Evolutionary conservation across 2,797 vertebrate species (phyloP), one percentile per base, ranked within the genome.

Genomic region (Crenuchus spilurus): DNA sequence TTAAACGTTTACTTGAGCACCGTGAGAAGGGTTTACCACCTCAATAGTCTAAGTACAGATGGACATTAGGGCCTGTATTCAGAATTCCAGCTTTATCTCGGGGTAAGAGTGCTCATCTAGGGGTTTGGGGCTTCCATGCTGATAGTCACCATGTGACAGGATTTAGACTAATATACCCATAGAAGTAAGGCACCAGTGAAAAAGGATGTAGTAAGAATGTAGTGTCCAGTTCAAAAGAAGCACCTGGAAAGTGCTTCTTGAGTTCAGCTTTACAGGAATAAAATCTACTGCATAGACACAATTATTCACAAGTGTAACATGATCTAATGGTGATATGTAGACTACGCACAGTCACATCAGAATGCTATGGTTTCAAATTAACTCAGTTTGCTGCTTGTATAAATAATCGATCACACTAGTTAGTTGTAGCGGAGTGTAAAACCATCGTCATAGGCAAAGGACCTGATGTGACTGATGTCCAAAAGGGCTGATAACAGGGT

Each of bases 1-100:
- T 58, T 73, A 72, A 76, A 73, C 51, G 22, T 76, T 70, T 58
- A 30, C 41, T 22, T 74, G n/a, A 49, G 49, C 10, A 5, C 20
- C 49, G 39, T 49, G 51, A 57, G 54, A 63, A 54, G 24, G 49
- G 41, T 61, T 55, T 42, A 31, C 57, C 51, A 41, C 26, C 51
- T 62, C 41, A 69, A 70, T 52, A 42, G 26, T 13, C 26, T 10
- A 31, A 39, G 61, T 18, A 39, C 42, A 67, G 26, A 30, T 65
- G 58, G 37, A 33, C 37, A 24, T 26, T 14, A 42, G 57, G 24
- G 6, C 3, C 22, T 28, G 24, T 13, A 42, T 58, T 35, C n/a
- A 58, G 35, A 35, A 42, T 63, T 26, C 22, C 0, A 16, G 20
- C 14, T 20, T 35, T 13, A 39, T 39, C 51, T 22, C 1, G 9